Base-by-base conservation (phyloP, 2,888 invertebrate species). In the Nymphalis urticae region DNA sequence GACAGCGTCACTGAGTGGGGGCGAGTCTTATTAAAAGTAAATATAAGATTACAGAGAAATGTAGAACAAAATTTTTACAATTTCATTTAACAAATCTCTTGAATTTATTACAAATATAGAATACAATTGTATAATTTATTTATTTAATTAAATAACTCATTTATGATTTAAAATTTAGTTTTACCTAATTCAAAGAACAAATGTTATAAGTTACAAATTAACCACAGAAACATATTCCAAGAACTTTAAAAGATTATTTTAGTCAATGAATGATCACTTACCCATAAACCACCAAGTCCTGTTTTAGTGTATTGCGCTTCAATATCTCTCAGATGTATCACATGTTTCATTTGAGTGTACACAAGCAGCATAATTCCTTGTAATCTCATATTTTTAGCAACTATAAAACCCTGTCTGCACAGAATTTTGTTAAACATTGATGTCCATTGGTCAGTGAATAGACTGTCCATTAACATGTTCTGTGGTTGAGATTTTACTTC, bases 221-320 rank as follows among this genome's bases (percentile, higher is more conserved):
- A 50, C 5, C 19, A n/a, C 50, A 50, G 50, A 17, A 50, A n/a
- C 50, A 50, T 19, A 19, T n/a, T 42, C 13, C 13, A 42, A 13
- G 42, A 42, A 21, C 16, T 51, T 24, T 21, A 21, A 51, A 7
- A 21, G 2, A 53, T 51, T 10, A 51, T 10, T 19, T 24, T 1
- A 27, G 53, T 42, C 13, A 42, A 16, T 3, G 1, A 53, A 24
- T 51, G 50, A 36, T n/a, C 19, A 82, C 95, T 94, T 91, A 97
- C 97, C 98, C 98, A 98, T 90, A 97, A 95, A 66, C 98, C 98
- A 42, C 96, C 96, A 72, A 98, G 94, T 2, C 98, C 98, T 66
- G 98, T 98, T 79, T 96, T 95, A 0, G 98, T 98, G 77, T 96
- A 97, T 81, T 97, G 96, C 2, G 96, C 95, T 85, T 98, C 97